Percentiles rank a stretch among this genome's conserved stretches.
These are phyloP conservation scores for Metalampra italica DNA, from an alignment of 2,888 invertebrate species.

Conservation along the genomic window DNA sequence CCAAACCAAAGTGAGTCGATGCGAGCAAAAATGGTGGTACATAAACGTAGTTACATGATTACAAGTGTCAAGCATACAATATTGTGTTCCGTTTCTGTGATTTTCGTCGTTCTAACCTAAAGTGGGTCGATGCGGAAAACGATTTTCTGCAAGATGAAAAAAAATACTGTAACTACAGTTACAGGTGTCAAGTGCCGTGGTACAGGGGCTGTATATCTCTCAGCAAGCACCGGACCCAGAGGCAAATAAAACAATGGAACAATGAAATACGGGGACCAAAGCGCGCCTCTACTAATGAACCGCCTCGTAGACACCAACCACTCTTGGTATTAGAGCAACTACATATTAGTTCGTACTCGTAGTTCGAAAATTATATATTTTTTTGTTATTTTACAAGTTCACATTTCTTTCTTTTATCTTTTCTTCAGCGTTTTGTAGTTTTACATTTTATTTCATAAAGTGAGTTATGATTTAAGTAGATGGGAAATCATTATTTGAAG, in stretches of 20 bases:
- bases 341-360: constrained; percentile 19
- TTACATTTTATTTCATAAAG: too few relatives aligned
- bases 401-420: not conserved
- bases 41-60: constrained; percentile 5
- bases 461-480: too few relatives aligned
- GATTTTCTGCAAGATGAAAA: constrained; percentile 14
- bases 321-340: constrained; percentile 37
- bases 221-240: constrained; percentile 43
- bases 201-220: constrained; percentile 44
- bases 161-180: constrained; percentile 29
- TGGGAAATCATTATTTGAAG: too few relatives aligned
- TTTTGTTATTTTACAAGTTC: not conserved
- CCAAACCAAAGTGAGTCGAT: too few relatives aligned
- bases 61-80: not conserved
- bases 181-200: constrained; percentile 36
- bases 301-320: constrained; percentile 31
- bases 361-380: constrained; percentile 7
- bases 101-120: constrained; percentile 25
- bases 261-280: constrained; percentile 55
- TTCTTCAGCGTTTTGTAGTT: not conserved
- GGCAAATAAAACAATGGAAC: constrained; percentile 57
- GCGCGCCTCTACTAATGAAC: constrained; percentile 57
- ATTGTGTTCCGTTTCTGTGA: constrained; percentile 47
- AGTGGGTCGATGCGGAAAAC: constrained; percentile 9
- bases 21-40: too few relatives aligned